phyloP scores from a whole-genome alignment of 2,888 invertebrate genomes.

The Cephus sareptanus region DNA sequence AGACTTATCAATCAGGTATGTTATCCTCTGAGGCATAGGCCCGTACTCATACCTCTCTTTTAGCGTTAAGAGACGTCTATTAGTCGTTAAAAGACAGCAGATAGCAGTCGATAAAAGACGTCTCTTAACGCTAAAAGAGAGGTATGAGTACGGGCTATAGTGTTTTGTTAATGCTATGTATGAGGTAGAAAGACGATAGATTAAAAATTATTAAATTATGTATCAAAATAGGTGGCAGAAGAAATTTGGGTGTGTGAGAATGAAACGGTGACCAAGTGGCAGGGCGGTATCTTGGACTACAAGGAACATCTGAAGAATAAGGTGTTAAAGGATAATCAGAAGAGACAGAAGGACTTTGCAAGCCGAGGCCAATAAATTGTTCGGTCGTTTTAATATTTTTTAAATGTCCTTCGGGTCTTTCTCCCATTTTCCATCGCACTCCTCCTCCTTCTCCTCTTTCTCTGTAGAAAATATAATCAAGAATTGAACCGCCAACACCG shows the following conservation, averaged over 20 bases:
- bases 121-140: no score
- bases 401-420: constrained; percentile 8
- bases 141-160: no score
- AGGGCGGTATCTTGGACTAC: constrained; percentile 94
- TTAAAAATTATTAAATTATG: neutral
- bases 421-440: constrained; percentile 17
- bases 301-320: constrained; percentile 93
- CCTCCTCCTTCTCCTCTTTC: constrained; percentile 13
- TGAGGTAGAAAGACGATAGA: neutral
- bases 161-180: neutral
- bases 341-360: constrained; percentile 55
- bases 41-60: no score
- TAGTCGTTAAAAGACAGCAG: no score
- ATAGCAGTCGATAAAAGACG: no score
- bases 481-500: constrained; percentile 20
- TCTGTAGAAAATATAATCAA: constrained; percentile 40
- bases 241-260: constrained; percentile 99
- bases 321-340: constrained; percentile 78
- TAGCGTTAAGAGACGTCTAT: no score
- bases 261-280: constrained; percentile 95
- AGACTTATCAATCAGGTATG: constrained; percentile 95
- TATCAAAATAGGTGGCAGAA: constrained; percentile 85
- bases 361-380: constrained; percentile 51
- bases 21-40: constrained; percentile 2
- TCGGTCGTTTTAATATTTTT: constrained; percentile 16